These are phyloP conservation scores for Apotomis capreana DNA, from an alignment of 2,888 invertebrate species.

Conservation along the genomic window DNA sequence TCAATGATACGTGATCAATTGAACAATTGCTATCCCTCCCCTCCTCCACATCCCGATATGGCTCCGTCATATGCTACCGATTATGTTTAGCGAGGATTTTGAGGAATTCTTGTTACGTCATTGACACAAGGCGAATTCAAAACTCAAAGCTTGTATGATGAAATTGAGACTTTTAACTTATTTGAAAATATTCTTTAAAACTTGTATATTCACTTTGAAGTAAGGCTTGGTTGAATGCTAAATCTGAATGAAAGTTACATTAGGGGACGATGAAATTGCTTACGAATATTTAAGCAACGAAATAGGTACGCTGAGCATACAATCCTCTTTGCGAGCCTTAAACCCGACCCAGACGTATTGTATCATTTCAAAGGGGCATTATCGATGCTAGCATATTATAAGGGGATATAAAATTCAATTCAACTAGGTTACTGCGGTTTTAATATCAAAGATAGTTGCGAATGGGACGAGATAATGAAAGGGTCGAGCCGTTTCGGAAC, in stretches of 20 bases:
- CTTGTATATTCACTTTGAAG: slow-evolving; percentile 13
- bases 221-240: slow-evolving; percentile 6
- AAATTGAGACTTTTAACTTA: no score
- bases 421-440: slow-evolving; percentile 60
- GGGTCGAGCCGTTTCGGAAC: slow-evolving; percentile 59
- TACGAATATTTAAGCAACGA: slow-evolving; percentile 32
- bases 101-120: slow-evolving; percentile 13
- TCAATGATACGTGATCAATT: slow-evolving; percentile 63
- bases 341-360: slow-evolving; percentile 39
- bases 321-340: slow-evolving; percentile 36
- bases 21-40: slow-evolving; percentile 57
- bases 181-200: no score
- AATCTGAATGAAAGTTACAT: slow-evolving; percentile 35
- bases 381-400: slow-evolving; percentile 59
- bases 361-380: slow-evolving; percentile 51
- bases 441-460: slow-evolving; percentile 70
- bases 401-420: slow-evolving; percentile 65
- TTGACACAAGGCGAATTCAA: background rate
- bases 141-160: background rate
- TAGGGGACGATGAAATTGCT: slow-evolving; percentile 25
- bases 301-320: slow-evolving; percentile 22
- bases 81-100: slow-evolving; percentile 34
- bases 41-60: slow-evolving; percentile 23
- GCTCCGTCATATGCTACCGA: slow-evolving; percentile 20
- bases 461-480: slow-evolving; percentile 67